A percentile compares a stretch with the other conserved stretches of the same genome.
phyloP scores from a whole-genome alignment of 2,888 invertebrate species.

The Empis livida region DNA sequence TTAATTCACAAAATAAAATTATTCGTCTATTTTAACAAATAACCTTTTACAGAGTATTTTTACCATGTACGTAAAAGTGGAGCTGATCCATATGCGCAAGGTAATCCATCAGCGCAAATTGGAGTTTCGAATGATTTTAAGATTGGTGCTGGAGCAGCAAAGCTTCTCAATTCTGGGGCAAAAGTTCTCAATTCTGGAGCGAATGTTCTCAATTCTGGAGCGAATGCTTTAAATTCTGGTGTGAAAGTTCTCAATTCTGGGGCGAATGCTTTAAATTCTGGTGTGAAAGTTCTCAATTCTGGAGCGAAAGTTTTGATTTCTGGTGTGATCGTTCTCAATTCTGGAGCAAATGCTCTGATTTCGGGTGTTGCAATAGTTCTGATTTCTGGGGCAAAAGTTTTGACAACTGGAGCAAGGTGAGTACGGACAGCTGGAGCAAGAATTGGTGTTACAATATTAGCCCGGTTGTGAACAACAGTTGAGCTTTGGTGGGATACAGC shows the following conservation, averaged over 20 bases:
- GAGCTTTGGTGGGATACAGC: constrained; percentile 44
- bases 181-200: neutral
- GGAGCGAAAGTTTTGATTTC: constrained; percentile 18
- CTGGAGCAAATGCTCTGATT: neutral
- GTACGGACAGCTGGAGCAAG: constrained; percentile 17
- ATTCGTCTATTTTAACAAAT: too few species aligned
- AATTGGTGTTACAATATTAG: constrained; percentile 22
- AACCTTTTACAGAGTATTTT: too few species aligned
- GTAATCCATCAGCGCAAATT: neutral
- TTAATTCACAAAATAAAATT: too few species aligned
- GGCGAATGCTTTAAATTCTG: neutral
- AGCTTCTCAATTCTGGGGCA: too few species aligned
- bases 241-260: neutral
- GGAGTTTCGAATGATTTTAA: too few species aligned
- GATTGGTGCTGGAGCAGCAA: neutral
- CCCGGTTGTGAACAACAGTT: constrained; percentile 38
- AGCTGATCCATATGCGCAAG: too few species aligned
- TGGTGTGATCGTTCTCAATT: constrained; percentile 14
- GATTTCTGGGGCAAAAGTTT: constrained; percentile 3
- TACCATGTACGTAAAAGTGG: too few species aligned
- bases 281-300: neutral
- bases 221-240: neutral
- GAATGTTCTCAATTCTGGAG: neutral
- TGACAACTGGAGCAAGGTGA: constrained; percentile 12
- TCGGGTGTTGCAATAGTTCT: constrained; percentile 20